Evolutionary conservation across 2,113 vertebrate species (phyloP), one percentile per base, ranked within the genome.

Genomic region (Chinchilla lanigera): DNA sequence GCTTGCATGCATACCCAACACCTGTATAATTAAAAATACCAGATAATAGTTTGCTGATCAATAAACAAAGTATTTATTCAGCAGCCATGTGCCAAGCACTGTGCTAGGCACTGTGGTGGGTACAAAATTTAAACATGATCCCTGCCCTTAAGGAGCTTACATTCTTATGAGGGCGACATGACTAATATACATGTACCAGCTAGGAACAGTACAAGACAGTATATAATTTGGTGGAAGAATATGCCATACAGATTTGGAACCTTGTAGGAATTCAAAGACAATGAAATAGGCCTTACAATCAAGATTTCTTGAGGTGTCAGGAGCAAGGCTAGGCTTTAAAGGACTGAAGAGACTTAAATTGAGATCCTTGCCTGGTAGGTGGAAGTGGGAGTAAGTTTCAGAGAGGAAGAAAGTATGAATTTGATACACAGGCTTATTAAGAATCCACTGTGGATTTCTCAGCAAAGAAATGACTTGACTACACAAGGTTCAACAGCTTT

Each of bases 91-190:
- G 95, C 97, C 96, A 94, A 96, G 97, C 97, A 89, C 93, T 96
- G 86, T 96, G 95, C 95, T 86, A 96, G 96, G 96, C 95, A 95
- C 91, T 89, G 93, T 94, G 98, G 96, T 91, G 86, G 83, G 96
- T 90, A 97, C 94, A 97, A 97, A 97, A 93, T 83, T 90, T 91
- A 97, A 97, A 97, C 92, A 67, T 67, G 94, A 88, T 93, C 84
- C 97, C 96, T 97, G 98, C 96, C 92, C 97, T 97, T 97, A 85
- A 83, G 95, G 95, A 98, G 98, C 97, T 95, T 96, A 95, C 95
- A 97, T 95, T 97, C 97, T 97, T 65, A 67, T 60, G 81, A 87
- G 81, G 65, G 87, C 94, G 91, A 93, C 81, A 92, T 93, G 89
- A 96, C 96, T 88, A 87, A 93, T 24, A 92, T 58, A 93, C 80